phyloP scores from a whole-genome alignment of 2,888 invertebrate species.

The Aphidoletes aphidimyza region DNA sequence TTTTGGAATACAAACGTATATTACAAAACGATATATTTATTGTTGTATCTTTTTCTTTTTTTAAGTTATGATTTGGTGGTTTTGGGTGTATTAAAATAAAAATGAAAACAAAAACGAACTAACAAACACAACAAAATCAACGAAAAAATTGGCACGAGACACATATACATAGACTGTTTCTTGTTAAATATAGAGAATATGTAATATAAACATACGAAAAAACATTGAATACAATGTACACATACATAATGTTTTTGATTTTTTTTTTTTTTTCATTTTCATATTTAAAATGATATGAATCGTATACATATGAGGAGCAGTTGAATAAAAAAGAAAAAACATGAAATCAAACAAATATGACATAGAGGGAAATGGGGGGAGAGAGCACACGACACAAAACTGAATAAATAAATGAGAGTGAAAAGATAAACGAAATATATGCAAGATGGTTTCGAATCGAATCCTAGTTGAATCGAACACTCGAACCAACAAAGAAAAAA shows the following conservation, averaged over 20 bases:
- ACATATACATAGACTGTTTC: conserved; percentile 63
- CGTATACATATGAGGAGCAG: conserved; percentile 21
- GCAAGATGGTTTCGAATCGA: conserved; percentile 17
- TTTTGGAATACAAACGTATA: conserved; percentile 23
- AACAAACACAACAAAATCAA: conserved; percentile 59
- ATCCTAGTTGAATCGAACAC: not conserved
- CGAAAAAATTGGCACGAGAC: conserved; percentile 63
- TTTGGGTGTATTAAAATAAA: not conserved
- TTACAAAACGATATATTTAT: not conserved
- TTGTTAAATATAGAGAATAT: conserved; percentile 11
- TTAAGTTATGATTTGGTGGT: too few relatives aligned
- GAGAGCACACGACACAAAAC: conserved; percentile 23
- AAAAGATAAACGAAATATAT: too few relatives aligned
- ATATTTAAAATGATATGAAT: not conserved
- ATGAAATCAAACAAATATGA: not conserved
- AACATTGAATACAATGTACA: conserved; percentile 53
- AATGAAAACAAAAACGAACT: not conserved
- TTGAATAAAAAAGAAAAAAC: not conserved
- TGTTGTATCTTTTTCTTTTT: too few relatives aligned
- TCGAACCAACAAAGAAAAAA: not conserved
- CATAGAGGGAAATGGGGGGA: not conserved
- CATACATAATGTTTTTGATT: conserved; percentile 20
- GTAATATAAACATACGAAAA: conserved; percentile 32
- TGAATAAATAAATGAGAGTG: not conserved
- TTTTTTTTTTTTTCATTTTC: not conserved